phyloP scores from a whole-genome alignment of 2,797 vertebrate genomes.

The Otolemur crassicaudatus region DNA sequence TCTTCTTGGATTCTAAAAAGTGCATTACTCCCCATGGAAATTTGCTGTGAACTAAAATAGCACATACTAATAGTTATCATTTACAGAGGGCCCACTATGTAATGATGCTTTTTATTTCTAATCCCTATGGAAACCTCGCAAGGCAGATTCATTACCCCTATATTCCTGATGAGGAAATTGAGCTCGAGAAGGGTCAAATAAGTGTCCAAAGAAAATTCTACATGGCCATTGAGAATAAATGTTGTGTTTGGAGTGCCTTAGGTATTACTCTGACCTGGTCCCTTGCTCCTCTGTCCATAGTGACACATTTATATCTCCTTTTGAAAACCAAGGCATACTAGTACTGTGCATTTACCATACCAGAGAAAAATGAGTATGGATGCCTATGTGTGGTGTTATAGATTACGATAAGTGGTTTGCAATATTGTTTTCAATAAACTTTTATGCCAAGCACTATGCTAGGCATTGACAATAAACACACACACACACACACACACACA shows the following conservation, averaged over 20 bases:
- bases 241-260: neutral
- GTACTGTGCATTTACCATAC: neutral
- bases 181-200: conserved; percentile 67
- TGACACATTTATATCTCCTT: neutral
- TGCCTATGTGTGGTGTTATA: neutral
- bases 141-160: conserved; percentile 67
- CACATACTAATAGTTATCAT: conserved; percentile 72
- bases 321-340: neutral
- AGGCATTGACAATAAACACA: neutral
- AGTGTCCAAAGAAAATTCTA: conserved; percentile 39
- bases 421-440: conserved; percentile 15
- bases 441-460: neutral
- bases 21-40: conserved; percentile 71
- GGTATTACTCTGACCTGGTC: neutral
- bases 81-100: conserved; percentile 59
- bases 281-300: neutral
- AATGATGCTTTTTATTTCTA: conserved; percentile 76
- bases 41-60: conserved; percentile 71
- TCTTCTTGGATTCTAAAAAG: conserved; percentile 63
- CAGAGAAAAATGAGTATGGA: neutral
- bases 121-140: conserved; percentile 63
- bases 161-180: conserved; percentile 68
- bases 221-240: neutral
- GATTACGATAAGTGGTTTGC: neutral
- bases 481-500: no score